A percentile compares a stretch with the other conserved stretches of the same genome.
phyloP scores from a whole-genome alignment of 1,140 invertebrate genomes.

The Sitophilus oryzae region DNA sequence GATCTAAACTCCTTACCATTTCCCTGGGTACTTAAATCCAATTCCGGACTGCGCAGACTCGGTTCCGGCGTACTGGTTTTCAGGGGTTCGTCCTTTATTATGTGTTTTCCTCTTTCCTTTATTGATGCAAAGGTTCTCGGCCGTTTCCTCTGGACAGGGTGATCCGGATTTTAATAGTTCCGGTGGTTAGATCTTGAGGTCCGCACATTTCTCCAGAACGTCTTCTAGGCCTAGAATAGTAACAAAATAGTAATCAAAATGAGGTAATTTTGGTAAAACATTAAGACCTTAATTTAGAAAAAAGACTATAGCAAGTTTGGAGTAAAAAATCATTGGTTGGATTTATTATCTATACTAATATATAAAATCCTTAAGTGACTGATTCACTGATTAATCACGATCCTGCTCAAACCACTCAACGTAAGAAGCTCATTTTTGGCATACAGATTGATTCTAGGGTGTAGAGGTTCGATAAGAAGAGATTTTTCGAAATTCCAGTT shows the following conservation, averaged over 20 bases:
- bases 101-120: conserved; percentile 36
- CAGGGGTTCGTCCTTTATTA: conserved; percentile 22
- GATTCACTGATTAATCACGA: too few species aligned
- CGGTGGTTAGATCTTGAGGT: conserved; percentile 53
- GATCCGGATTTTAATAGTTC: conserved; percentile 8
- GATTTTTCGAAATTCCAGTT: too few species aligned
- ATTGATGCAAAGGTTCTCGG: conserved; percentile 50
- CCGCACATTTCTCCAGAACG: conserved; percentile 67
- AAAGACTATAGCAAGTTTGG: too few species aligned
- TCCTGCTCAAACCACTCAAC: too few species aligned
- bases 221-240: conserved; percentile 55
- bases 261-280: too few species aligned
- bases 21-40: conserved; percentile 44
- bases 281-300: conserved; percentile 55
- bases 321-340: too few species aligned
- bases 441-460: too few species aligned
- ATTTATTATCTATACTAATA: too few species aligned
- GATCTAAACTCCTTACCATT: conserved; percentile 40
- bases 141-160: conserved; percentile 33
- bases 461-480: too few species aligned
- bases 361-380: too few species aligned
- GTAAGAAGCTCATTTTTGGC: too few species aligned
- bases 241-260: background rate
- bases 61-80: conserved; percentile 41
- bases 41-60: conserved; percentile 42